Base-by-base conservation (phyloP, 2,113 vertebrate genomes). In the Scomber japonicus region DNA sequence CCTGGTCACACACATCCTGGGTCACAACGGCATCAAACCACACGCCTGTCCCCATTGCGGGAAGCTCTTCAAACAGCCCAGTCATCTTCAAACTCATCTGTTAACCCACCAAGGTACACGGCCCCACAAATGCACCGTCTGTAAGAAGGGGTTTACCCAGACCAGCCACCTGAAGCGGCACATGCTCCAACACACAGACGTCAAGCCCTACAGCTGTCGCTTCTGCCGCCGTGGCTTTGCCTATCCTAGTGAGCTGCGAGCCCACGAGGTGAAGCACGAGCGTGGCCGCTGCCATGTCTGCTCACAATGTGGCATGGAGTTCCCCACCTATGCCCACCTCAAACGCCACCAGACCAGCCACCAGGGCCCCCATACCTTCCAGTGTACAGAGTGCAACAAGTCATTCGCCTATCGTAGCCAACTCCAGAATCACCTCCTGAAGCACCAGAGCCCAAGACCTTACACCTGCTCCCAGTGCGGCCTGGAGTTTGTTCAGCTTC, bases 1-100 rank as follows among this genome's bases (percentile, higher is more conserved):
- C 93, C 95, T 99, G 90, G 98, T 99, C 40, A 99, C 98, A 1
- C 98, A 99, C 94, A 99, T 99, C 89, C 94, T 99, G 91, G 97
- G 97, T 77, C 98, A 99, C 95, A 99, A 97, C 0, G 98, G 98
- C 88, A 97, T 99, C 94, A 99, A 99, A 92, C 98, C 98, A 0
- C 98, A 99, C 56, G 97, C 97, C 0, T 99, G 98, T 88, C 96
- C 97, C 0, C 97, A 98, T 84, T 99, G 98, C 85, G 95, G 95
- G 88, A 99, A 99, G 93, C 97, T 99, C 80, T 99, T 99, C 94
- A 98, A 98, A 94, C 98, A 99, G 94, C 98, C 97, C 81, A 99
- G 97, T 91, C 98, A 99, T 88, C 95, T 99, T 83, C 98, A 99
- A 92, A 99, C 97, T 0, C 98, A 99, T 92, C 95, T 99, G 91